These are phyloP conservation scores for Microhierax caerulescens DNA, from an alignment of 2,797 vertebrate genomes.

Conservation along the genomic window DNA sequence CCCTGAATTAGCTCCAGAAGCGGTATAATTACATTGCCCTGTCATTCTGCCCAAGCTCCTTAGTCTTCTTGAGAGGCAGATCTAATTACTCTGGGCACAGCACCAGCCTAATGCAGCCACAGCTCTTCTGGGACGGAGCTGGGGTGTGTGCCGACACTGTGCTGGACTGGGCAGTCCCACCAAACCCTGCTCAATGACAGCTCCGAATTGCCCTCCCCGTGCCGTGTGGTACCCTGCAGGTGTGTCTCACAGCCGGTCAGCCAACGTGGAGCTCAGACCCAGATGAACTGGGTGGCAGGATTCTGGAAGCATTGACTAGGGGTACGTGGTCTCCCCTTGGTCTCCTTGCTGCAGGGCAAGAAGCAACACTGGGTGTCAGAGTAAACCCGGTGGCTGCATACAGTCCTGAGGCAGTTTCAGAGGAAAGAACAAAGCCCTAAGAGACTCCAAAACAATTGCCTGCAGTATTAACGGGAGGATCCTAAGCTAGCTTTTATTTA, in stretches of 20 bases:
- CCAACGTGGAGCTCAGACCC: background rate
- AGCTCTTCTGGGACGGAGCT: background rate
- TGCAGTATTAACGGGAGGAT: rapidly evolving
- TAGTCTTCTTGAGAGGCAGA: background rate
- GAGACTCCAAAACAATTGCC: background rate
- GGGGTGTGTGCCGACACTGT: rapidly evolving
- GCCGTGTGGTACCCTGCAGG: background rate
- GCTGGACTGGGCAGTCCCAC: background rate
- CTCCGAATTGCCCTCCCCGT: background rate
- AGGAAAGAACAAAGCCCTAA: background rate
- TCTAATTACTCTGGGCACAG: background rate
- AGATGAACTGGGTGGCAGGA: background rate
- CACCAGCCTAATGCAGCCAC: background rate
- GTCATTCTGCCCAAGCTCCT: background rate
- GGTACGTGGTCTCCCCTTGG: background rate
- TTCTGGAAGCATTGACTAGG: background rate
- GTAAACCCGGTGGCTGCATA: background rate
- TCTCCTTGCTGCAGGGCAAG: background rate
- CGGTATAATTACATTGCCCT: background rate
- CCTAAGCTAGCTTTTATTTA: background rate
- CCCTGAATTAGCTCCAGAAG: background rate
- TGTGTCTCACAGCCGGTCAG: background rate
- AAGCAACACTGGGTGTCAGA: background rate
- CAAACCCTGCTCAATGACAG: background rate
- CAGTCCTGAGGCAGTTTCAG: background rate